phyloP scores from a whole-genome alignment of 2,113 vertebrate genomes.

The Hiodon alosoides region DNA sequence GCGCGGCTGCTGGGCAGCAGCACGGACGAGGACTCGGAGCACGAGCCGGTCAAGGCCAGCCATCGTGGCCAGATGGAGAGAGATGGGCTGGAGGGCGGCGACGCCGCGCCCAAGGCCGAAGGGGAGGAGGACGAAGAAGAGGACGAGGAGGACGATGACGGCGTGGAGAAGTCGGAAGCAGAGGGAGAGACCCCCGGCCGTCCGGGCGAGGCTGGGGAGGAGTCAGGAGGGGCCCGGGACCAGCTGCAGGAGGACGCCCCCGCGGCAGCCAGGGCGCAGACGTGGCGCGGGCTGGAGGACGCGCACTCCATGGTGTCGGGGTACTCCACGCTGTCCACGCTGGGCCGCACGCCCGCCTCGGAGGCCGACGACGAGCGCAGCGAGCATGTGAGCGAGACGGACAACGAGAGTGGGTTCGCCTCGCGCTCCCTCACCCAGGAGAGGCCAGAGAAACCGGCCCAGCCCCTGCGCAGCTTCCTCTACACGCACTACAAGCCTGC shows the following conservation, averaged over 20 bases:
- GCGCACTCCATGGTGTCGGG: slow-evolving; percentile 90
- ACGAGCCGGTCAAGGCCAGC: slow-evolving; percentile 63
- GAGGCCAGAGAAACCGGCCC: slow-evolving; percentile 49
- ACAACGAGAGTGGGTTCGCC: slow-evolving; percentile 81
- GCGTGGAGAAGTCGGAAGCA: slow-evolving; percentile 42
- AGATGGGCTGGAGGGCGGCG: slow-evolving; percentile 39
- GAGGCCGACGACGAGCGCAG: slow-evolving; percentile 89
- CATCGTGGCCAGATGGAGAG: slow-evolving; percentile 47
- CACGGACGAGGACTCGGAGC: slow-evolving; percentile 91
- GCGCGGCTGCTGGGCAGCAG: slow-evolving; percentile 78
- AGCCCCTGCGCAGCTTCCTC: slow-evolving; percentile 54
- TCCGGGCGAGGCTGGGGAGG: slow-evolving; percentile 33
- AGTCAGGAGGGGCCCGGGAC: neutral
- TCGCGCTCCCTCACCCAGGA: slow-evolving; percentile 68
- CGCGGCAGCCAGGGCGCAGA: slow-evolving; percentile 42
- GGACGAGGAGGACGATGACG: slow-evolving; percentile 51
- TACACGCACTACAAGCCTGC: slow-evolving; percentile 53
- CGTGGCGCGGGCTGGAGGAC: slow-evolving; percentile 61
- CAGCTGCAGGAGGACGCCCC: neutral
- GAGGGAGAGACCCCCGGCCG: slow-evolving; percentile 42
- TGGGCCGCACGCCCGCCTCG: slow-evolving; percentile 77
- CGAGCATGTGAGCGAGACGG: slow-evolving; percentile 81
- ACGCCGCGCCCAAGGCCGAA: slow-evolving; percentile 52
- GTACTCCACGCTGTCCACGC: slow-evolving; percentile 89
- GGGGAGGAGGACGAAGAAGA: slow-evolving; percentile 64